phyloP scores from a whole-genome alignment of 2,888 invertebrate species.

The Marronus borbonicus region DNA sequence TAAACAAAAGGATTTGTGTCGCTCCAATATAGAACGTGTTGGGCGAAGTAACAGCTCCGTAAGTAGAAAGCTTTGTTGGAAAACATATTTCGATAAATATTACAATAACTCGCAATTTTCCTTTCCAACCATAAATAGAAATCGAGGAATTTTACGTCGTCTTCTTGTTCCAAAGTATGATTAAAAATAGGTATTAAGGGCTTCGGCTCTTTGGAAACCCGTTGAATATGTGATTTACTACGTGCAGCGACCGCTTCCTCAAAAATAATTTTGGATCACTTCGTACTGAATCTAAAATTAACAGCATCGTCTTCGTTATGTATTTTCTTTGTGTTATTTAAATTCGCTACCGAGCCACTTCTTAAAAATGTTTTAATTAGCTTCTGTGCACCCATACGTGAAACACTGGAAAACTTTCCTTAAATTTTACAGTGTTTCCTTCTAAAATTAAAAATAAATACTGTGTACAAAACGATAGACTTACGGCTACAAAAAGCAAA shows the following conservation, averaged over 20 bases:
- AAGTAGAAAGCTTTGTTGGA: not conserved
- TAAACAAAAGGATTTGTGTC: not conserved
- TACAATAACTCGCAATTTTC: not conserved
- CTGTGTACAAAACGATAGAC: no score
- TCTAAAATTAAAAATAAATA: no score
- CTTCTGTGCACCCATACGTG: not conserved
- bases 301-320: not conserved
- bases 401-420: not conserved
- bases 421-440: no score
- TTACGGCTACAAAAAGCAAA: no score
- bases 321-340: not conserved
- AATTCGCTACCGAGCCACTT: not conserved
- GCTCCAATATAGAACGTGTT: not conserved
- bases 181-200: not conserved
- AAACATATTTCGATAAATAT: not conserved
- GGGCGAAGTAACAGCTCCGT: not conserved
- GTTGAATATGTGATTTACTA: not conserved
- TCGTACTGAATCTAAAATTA: no score
- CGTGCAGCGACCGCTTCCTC: not conserved
- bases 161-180: not conserved
- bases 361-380: not conserved
- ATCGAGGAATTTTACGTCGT: not conserved
- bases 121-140: not conserved
- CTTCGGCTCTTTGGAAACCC: not conserved
- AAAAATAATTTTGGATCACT: not conserved